phyloP scores from a whole-genome alignment of 2,113 vertebrate species.

The Alethe diademata region DNA sequence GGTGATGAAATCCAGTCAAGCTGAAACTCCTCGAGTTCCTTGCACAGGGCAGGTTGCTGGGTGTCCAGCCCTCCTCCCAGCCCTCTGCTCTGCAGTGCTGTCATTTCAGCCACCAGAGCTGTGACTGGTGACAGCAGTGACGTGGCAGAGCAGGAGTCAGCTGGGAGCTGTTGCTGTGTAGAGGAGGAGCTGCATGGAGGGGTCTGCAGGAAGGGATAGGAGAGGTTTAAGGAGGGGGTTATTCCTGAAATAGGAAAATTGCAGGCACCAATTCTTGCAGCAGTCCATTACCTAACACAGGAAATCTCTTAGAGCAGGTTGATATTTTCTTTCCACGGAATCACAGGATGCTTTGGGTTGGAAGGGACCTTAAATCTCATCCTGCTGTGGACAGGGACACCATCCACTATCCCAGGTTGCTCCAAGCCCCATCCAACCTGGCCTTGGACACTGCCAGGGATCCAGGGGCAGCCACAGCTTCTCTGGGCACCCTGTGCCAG shows the following conservation, averaged over 20 bases:
- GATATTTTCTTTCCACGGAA: not conserved
- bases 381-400: not conserved
- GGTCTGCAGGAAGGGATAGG: fast-evolving
- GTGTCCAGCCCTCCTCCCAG: not conserved
- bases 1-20: slow-evolving; percentile 42
- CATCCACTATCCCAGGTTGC: fast-evolving
- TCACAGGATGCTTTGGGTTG: not conserved
- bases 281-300: not conserved
- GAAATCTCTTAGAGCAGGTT: not conserved
- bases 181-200: not conserved
- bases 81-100: not conserved
- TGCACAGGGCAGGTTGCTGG: not conserved
- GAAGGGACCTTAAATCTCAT: not conserved
- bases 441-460: not conserved
- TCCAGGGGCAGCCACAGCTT: not conserved
- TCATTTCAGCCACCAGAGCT: not conserved
- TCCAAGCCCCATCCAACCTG: fast-evolving
- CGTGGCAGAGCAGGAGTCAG: not conserved
- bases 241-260: not conserved
- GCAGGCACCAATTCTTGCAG: not conserved
- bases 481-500: not conserved
- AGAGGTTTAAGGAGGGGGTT: not conserved
- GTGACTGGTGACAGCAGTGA: not conserved
- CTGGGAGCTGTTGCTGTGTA: not conserved
- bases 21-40: slow-evolving; percentile 49